Evolutionary conservation across 2,888 invertebrate species (phyloP).

Genomic region (Aleiodes testaceus): DNA sequence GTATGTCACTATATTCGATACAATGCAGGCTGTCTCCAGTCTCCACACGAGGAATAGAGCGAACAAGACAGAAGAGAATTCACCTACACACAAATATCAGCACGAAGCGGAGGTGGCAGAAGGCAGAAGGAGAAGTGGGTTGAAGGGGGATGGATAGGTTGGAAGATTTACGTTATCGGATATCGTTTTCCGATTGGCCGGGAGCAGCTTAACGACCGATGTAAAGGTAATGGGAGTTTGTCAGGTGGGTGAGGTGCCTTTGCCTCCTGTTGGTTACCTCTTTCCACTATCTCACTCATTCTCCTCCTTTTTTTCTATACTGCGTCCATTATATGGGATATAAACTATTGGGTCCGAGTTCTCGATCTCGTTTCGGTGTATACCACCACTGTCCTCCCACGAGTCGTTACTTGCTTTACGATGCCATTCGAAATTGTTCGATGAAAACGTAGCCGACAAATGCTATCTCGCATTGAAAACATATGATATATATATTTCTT

Average conservation of each 20-base stretch:
- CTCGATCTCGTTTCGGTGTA: slow-evolving; percentile 51
- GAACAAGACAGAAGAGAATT: slow-evolving; percentile 27
- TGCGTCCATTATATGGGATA: slow-evolving; percentile 17
- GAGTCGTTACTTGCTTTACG: slow-evolving; percentile 54
- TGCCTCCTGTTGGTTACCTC: slow-evolving; percentile 29
- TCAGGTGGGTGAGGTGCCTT: slow-evolving; percentile 53
- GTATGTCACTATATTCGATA: slow-evolving; percentile 26
- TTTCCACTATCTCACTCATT: slow-evolving; percentile 24
- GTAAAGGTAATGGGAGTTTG: slow-evolving; percentile 63
- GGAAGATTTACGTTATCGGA: slow-evolving; percentile 64
- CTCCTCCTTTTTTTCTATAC: slow-evolving; percentile 5
- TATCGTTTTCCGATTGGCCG: slow-evolving; percentile 66
- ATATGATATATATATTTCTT: slow-evolving; percentile 31
- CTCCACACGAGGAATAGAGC: slow-evolving; percentile 15
- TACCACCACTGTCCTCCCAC: slow-evolving; percentile 16
- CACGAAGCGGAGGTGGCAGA: slow-evolving; percentile 10
- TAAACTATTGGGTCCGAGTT: slow-evolving; percentile 42
- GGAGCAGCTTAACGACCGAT: slow-evolving; percentile 59
- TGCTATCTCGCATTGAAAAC: slow-evolving; percentile 15
- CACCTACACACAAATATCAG: background rate
- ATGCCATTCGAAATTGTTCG: slow-evolving; percentile 49
- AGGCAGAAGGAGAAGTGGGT: slow-evolving; percentile 32
- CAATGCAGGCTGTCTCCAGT: slow-evolving; percentile 19
- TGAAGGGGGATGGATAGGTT: slow-evolving; percentile 32
- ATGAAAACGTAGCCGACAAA: slow-evolving; percentile 41